Evolutionary conservation across 2,113 vertebrate species (phyloP), one percentile per base, ranked within the genome.

Genomic region (Elephas maximus): DNA sequence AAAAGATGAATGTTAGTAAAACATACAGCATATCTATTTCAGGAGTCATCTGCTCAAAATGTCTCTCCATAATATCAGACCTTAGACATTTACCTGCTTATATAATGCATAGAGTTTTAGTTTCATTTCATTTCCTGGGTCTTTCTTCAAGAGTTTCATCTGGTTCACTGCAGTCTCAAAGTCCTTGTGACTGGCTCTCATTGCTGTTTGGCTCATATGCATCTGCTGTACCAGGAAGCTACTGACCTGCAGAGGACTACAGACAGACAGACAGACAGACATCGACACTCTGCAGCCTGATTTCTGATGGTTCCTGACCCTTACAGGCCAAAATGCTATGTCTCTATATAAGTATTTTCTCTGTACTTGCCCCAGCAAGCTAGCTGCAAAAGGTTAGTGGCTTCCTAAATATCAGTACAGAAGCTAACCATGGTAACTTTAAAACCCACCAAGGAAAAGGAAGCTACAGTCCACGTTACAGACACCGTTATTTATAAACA

Each of bases 61-160:
- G 12, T 21, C 17, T 80, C n/a, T 26, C 30, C 63, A 26, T 81
- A 63, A 76, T 3, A 1, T 8, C 11, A 76, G 53, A 26, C 0
- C 15, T 9, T 18, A 45, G 89, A 23, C 18, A 6, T 76, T 89
- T 96, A 99, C 99, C 99, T 99, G 99, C 97, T 99, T 99, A 98
- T 99, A 99, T 24, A 99, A 98, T 15, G 98, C 99, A 17, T 99
- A 99, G 90, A 99, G 99, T 96, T 99, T 98, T 86, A 99, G 98
- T 74, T 99, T 99, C 14, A 98, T 98, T 90, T 99, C 99, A 95
- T 99, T 99, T 28, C 99, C 99, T 11, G 99, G 99, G 79, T 99
- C 99, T 0, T 98, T 98, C 94, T 99, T 99, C 98, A 99, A 98
- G 15, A 98, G 97, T 28, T 99, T 99, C 88, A 99, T 93, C 30